A percentile compares a stretch with the other conserved stretches of the same genome.
These are phyloP conservation scores for Chionomys nivalis DNA, from an alignment of 2,113 vertebrate species.

Conservation along the genomic window DNA sequence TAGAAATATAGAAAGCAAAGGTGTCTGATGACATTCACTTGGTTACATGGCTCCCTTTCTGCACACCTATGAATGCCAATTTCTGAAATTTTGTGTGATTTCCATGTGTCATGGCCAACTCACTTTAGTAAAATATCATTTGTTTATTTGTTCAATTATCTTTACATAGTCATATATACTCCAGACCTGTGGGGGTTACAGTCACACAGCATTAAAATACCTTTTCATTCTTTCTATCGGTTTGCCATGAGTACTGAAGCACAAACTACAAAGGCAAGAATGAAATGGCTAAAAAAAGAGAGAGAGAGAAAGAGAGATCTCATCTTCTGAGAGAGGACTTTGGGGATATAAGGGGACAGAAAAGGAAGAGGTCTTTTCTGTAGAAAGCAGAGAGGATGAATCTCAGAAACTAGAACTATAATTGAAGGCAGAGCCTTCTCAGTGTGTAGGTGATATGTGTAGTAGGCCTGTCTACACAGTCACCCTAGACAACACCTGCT, in stretches of 20 bases:
- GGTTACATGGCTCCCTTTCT: background rate
- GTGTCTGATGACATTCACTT: background rate
- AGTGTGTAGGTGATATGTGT: background rate
- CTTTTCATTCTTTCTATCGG: fast-evolving
- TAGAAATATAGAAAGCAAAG: background rate
- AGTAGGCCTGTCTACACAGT: fast-evolving
- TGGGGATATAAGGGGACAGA: background rate
- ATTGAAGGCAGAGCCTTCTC: fast-evolving
- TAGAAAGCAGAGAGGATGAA: background rate
- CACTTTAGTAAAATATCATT: no score
- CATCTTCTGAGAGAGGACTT: fast-evolving
- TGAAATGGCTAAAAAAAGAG: background rate
- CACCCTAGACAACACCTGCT: background rate
- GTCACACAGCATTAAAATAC: fast-evolving
- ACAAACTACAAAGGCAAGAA: fast-evolving
- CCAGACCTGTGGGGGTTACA: no score
- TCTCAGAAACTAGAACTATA: background rate
- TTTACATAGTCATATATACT: background rate
- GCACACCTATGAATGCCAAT: background rate
- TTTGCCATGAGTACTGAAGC: background rate
- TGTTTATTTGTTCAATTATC: background rate
- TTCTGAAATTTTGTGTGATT: background rate
- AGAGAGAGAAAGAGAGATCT: fast-evolving
- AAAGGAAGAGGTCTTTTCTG: fast-evolving
- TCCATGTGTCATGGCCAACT: fast-evolving